These are phyloP conservation scores for Tamias sibiricus DNA, from an alignment of 2,113 vertebrate genomes.

Conservation along the genomic window DNA sequence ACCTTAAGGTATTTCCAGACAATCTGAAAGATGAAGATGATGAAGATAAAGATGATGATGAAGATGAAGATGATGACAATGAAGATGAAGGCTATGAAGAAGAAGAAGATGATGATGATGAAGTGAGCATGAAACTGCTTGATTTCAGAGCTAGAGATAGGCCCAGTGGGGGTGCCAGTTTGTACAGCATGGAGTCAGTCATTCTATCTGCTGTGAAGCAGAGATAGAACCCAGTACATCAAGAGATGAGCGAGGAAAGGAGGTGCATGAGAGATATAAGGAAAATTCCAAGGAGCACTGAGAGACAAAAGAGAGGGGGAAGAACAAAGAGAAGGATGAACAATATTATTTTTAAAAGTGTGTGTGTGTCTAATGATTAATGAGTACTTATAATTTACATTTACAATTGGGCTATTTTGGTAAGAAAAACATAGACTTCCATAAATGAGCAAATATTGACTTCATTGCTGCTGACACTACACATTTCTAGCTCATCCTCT, in stretches of 20 bases:
- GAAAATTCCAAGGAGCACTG: not conserved
- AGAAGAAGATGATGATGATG: no score
- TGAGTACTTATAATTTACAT: not conserved
- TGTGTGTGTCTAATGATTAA: not conserved
- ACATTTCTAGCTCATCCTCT: not conserved
- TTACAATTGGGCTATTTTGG: not conserved
- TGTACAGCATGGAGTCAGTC: not conserved
- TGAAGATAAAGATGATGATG: no score
- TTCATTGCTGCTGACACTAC: no score
- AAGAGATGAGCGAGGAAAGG: no score
- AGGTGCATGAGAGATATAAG: not conserved
- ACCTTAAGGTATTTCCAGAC: conserved; percentile 51
- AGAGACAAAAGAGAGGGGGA: not conserved
- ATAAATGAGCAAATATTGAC: not conserved
- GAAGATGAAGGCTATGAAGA: no score
- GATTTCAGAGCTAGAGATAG: not conserved
- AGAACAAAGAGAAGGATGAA: not conserved
- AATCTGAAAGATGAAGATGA: not conserved
- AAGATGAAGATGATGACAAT: no score
- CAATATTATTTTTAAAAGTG: not conserved
- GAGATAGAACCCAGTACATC: not conserved
- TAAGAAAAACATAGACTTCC: not conserved
- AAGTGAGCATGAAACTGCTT: not conserved
- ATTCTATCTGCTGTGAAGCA: not conserved
- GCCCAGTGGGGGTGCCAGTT: not conserved